Evolutionary conservation across 2,113 vertebrate species (phyloP).

Genomic region (Accipiter cooperii): DNA sequence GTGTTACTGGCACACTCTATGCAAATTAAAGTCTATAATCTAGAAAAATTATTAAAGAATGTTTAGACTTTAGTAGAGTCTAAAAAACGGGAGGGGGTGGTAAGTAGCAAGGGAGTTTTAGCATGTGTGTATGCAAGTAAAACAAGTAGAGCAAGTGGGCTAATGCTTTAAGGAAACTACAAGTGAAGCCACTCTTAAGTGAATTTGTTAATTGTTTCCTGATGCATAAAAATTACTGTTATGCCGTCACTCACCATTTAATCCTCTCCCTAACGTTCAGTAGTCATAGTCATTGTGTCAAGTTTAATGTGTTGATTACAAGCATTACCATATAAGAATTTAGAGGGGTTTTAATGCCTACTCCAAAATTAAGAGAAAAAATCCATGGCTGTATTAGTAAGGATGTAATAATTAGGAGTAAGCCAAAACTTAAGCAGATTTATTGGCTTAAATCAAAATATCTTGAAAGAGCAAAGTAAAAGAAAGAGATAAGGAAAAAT

Average conservation of each 20-base stretch:
- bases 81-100: background rate
- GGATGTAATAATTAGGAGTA: background rate
- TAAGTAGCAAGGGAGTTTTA: background rate
- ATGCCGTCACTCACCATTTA: background rate
- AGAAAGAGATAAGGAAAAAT: background rate
- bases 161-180: background rate
- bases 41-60: background rate
- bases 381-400: background rate
- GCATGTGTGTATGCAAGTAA: background rate
- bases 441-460: background rate
- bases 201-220: background rate
- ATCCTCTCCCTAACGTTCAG: background rate
- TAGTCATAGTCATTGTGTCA: background rate
- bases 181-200: background rate
- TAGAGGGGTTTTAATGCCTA: background rate
- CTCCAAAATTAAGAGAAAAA: background rate
- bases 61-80: background rate
- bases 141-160: background rate
- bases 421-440: background rate
- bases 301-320: background rate
- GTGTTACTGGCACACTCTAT: background rate
- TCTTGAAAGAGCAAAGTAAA: background rate
- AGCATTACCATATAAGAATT: background rate
- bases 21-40: constrained; percentile 28
- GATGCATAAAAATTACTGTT: background rate